Conservation (phyloP, 2,113 vertebrate genomes). For the Nothocercus julius region DNA sequence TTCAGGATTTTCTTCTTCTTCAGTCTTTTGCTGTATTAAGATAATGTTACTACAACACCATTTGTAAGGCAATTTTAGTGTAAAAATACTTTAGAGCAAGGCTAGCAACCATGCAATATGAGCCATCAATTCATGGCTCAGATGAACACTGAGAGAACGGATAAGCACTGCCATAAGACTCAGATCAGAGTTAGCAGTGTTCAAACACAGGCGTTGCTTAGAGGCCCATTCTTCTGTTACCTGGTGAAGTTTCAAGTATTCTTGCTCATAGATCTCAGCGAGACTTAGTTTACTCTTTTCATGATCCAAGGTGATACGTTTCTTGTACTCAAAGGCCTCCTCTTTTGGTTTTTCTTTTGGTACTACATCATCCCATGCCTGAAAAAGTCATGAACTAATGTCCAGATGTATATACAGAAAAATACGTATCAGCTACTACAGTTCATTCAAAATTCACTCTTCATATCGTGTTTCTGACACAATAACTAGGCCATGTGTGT, state of each 20-base stretch:
- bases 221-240: constrained; percentile 63
- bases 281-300: constrained; percentile 98
- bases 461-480: background rate
- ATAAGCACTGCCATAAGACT: background rate
- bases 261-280: constrained; percentile 94
- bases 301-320: constrained; percentile 91
- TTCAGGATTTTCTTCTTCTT: constrained; percentile 90
- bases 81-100: background rate
- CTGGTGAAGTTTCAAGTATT: constrained; percentile 92
- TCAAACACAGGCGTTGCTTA: background rate
- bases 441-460: background rate
- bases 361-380: constrained; percentile 96
- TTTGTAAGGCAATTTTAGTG: background rate
- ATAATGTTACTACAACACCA: constrained; percentile 17
- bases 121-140: background rate
- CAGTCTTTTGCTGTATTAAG: constrained; percentile 83
- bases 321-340: constrained; percentile 92
- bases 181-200: background rate
- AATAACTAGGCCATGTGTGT: background rate
- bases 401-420: background rate
- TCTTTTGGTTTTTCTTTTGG: constrained; percentile 96
- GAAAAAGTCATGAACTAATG: background rate
- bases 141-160: background rate
- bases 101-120: background rate
- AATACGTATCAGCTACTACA: background rate